Evolutionary conservation across 2,797 vertebrate species (phyloP).

Genomic region (Okamejei kenojei): DNA sequence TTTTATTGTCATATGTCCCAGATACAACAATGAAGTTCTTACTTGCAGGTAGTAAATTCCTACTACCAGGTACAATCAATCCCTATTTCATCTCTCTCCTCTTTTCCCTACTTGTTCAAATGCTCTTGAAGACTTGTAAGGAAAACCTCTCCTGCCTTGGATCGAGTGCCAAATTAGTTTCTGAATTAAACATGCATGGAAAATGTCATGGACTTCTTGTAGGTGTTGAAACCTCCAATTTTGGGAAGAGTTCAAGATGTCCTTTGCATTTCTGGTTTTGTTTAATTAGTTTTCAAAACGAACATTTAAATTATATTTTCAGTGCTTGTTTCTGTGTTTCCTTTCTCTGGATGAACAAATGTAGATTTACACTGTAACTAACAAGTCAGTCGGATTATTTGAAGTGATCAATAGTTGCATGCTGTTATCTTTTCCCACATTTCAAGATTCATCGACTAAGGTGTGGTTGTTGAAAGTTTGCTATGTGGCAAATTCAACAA

Average conservation of each 20-base stretch:
- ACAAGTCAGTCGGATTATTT: not conserved
- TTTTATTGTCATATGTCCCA: too few relatives aligned
- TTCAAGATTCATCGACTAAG: not conserved
- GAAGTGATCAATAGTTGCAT: not conserved
- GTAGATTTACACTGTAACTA: not conserved
- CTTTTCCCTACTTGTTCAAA: conserved; percentile 12
- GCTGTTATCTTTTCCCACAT: not conserved
- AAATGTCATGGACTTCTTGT: not conserved
- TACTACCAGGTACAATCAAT: not conserved
- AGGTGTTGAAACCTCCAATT: not conserved
- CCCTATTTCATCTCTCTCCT: not conserved
- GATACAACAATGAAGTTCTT: too few relatives aligned
- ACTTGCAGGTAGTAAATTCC: too few relatives aligned
- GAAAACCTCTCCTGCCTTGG: not conserved
- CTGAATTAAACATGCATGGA: not conserved
- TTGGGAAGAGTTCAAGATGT: not conserved
- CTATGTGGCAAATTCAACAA: not conserved
- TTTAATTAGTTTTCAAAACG: not conserved
- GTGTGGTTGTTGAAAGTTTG: not conserved
- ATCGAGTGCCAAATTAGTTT: not conserved
- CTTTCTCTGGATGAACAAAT: not conserved
- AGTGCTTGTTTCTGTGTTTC: not conserved
- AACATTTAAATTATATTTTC: not conserved
- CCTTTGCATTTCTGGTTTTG: not conserved
- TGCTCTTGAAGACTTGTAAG: not conserved